Conservation (phyloP, 2,113 vertebrate genomes). For the Hemicordylus capensis region DNA sequence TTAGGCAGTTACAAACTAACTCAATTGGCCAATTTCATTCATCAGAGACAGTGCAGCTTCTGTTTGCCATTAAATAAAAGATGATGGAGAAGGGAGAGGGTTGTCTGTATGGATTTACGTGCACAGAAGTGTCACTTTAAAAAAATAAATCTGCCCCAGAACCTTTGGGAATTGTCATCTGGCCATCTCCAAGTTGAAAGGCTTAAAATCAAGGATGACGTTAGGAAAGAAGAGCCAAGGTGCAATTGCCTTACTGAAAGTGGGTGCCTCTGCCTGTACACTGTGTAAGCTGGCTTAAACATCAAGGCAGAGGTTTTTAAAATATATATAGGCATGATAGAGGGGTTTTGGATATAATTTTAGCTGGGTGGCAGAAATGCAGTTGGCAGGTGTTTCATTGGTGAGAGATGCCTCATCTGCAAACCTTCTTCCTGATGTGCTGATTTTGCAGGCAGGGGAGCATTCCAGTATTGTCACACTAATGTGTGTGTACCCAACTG, state of each 20-base stretch:
- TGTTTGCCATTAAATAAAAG: background rate
- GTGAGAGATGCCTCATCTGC: too few species aligned
- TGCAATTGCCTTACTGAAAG: background rate
- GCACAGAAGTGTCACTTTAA: background rate
- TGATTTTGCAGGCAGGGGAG: too few species aligned
- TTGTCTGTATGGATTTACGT: accelerated
- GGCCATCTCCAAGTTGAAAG: background rate
- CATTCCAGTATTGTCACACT: too few species aligned
- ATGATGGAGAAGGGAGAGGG: background rate
- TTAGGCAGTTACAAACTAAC: background rate
- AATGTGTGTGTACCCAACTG: too few species aligned
- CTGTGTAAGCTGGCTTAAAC: too few species aligned
- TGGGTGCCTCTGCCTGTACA: background rate
- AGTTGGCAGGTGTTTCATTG: too few species aligned
- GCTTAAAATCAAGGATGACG: background rate
- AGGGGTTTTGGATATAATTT: too few species aligned
- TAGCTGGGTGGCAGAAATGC: too few species aligned
- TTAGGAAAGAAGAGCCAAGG: background rate
- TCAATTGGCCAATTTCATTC: background rate
- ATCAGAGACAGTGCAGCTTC: background rate
- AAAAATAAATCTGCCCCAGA: background rate
- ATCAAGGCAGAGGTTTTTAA: too few species aligned
- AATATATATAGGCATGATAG: too few species aligned
- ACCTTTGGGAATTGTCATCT: background rate
- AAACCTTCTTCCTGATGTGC: too few species aligned